Base-by-base conservation (phyloP, 2,797 vertebrate species). In the Pagetopsis macropterus region DNA sequence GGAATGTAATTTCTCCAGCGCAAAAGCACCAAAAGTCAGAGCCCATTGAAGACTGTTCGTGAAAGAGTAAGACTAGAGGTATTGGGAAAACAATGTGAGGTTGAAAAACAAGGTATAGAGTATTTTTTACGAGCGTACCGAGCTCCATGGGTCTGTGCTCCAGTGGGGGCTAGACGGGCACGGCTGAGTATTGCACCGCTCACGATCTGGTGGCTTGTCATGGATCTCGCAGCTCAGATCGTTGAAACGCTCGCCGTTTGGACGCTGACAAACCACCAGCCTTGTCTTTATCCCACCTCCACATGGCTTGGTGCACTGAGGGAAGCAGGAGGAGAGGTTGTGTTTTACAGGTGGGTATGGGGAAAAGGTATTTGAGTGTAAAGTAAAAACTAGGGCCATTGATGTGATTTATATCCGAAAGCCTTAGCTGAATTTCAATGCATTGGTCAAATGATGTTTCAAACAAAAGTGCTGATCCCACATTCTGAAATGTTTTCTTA, bases 211-310 rank as follows among this genome's bases (percentile, higher is more conserved):
- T 12, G 98, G 98, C 89, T 98, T 99, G 90, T 99, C 97, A 9
- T 98, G 97, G 89, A 99, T 96, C 93, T 99, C 97, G 77, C 98
- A 99, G 95, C 97, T 99, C 94, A 98, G 93, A 87, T 99, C 98
- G 7, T 95, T 97, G 92, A 99, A 97, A 55, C 94, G 96, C 83
- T 98, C 97, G 52, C 97, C 97, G 0, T 94, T 96, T 62, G 96
- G 95, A 84, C 95, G 95, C 93, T 99, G 98, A 91, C 98, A 99
- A 84, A 95, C 96, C 83, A 99, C 98, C 86, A 97, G 91, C 84
- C 98, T 95, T 0, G 98, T 98, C 85, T 96, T 95, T 81, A 96
- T 94, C 68, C 98, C 98, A 57, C 95, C 95, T 31, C 97, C 97
- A 1, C 98, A 99, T 51, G 94, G 92, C 93, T 98, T 97, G 0